phyloP scores from a whole-genome alignment of 2,113 vertebrate genomes.

The Gymnarchus niloticus region DNA sequence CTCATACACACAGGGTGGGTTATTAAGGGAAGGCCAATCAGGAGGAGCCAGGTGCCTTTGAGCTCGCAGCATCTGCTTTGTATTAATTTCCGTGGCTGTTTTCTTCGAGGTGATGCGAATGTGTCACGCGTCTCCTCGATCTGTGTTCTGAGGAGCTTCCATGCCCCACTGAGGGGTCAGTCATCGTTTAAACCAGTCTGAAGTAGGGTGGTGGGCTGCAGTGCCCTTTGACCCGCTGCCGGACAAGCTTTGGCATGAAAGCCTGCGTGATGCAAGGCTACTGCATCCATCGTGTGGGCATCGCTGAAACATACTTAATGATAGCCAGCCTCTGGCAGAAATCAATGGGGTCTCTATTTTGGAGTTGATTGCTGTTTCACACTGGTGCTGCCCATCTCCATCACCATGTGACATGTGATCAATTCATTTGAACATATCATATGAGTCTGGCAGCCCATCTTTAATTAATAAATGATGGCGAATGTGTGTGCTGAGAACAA shows the following conservation, averaged over 20 bases:
- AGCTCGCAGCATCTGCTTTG: background rate
- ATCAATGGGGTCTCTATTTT: constrained; percentile 60
- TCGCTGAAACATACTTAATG: background rate
- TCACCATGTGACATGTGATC: constrained; percentile 53
- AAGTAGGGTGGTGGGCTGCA: no score
- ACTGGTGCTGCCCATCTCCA: background rate
- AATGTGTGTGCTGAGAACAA: constrained; percentile 15
- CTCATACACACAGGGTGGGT: background rate
- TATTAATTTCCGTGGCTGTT: background rate
- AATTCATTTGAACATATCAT: constrained; percentile 64
- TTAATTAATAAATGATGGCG: constrained; percentile 55
- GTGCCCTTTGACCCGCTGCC: no score
- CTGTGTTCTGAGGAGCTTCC: no score
- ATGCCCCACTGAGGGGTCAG: no score
- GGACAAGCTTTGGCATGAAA: no score
- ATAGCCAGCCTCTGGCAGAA: constrained; percentile 42
- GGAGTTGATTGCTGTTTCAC: background rate
- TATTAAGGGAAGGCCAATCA: background rate
- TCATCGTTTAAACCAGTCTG: no score
- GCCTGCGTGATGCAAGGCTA: no score
- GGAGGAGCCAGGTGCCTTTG: background rate
- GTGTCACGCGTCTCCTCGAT: background rate
- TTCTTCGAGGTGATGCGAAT: background rate
- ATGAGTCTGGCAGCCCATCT: constrained; percentile 61
- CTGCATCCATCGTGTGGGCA: background rate